Conservation (phyloP, 2,113 vertebrate species). For the Brachyhypopomus occidentalis region DNA sequence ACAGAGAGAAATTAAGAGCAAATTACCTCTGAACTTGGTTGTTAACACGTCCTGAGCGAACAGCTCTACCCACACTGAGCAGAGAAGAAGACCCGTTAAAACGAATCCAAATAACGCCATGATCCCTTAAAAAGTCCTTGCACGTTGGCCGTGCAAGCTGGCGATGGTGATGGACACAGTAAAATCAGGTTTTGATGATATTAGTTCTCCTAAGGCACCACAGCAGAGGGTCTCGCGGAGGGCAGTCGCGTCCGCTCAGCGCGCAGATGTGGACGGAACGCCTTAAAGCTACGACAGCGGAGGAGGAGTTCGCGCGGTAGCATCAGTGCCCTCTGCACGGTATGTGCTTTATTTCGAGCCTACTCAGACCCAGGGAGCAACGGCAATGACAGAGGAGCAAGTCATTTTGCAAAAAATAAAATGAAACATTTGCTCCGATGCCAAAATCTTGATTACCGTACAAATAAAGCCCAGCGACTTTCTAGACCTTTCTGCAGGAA, state of each 20-base stretch:
- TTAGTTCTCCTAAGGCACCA: neutral
- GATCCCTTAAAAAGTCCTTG: conserved; percentile 5
- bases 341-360: no score
- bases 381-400: no score
- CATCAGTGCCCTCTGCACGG: no score
- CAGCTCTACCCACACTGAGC: conserved; percentile 34
- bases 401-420: no score
- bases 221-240: neutral
- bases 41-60: neutral
- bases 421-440: no score
- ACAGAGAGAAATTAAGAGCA: neutral
- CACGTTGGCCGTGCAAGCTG: conserved; percentile 47
- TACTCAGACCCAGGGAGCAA: no score
- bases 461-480: no score
- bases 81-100: conserved; percentile 35
- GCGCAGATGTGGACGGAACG: conserved; percentile 13
- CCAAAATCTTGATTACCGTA: no score
- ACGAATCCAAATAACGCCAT: conserved; percentile 45
- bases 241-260: conserved; percentile 41
- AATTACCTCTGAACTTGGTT: neutral
- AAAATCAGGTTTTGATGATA: neutral
- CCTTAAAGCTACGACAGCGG: neutral
- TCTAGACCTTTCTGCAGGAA: no score
- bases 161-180: neutral
- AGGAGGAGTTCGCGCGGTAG: no score